Percentiles rank a stretch among this genome's conserved stretches.
phyloP scores from a whole-genome alignment of 1,140 invertebrate genomes.

The Drosophila nebulosa region DNA sequence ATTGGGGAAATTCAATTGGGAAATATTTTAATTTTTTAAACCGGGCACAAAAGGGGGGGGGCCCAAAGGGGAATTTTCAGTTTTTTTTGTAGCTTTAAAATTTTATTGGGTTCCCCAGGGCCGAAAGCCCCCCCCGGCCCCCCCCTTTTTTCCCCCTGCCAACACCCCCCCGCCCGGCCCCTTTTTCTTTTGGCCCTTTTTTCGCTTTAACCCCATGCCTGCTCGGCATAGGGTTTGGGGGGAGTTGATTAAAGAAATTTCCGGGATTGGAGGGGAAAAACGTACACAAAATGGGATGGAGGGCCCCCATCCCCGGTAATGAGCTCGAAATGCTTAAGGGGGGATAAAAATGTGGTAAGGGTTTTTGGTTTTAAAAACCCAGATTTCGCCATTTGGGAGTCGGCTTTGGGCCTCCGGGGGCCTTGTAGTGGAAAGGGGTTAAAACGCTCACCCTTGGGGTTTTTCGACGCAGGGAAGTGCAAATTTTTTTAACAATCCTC shows the following conservation, averaged over 20 bases:
- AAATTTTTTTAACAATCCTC: slow-evolving; percentile 99
- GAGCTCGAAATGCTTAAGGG: slow-evolving; percentile 98
- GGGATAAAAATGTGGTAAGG: slow-evolving; percentile 99
- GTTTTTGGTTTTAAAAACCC: slow-evolving; percentile 99
- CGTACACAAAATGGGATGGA: slow-evolving; percentile 99
- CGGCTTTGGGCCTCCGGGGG: slow-evolving; percentile 99
- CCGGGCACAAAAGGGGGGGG: slow-evolving; percentile 95
- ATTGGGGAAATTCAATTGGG: slow-evolving; percentile 98
- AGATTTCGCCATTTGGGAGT: slow-evolving; percentile 99
- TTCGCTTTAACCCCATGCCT: slow-evolving; percentile 94
- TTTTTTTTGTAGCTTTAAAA: slow-evolving; percentile 90
- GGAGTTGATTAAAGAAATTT: slow-evolving; percentile 94
- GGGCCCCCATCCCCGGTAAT: slow-evolving; percentile 99
- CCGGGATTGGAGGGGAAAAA: slow-evolving; percentile 99
- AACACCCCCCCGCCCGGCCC: slow-evolving; percentile 29
- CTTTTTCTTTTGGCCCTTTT: slow-evolving; percentile 82
- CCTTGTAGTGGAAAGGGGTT: slow-evolving; percentile 99
- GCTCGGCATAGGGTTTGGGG: slow-evolving; percentile 95
- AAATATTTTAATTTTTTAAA: slow-evolving; percentile 94
- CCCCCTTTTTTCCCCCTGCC: not conserved
- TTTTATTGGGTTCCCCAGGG: slow-evolving; percentile 27
- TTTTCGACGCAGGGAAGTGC: slow-evolving; percentile 96
- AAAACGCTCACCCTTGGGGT: slow-evolving; percentile 99
- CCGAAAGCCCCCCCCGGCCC: not conserved
- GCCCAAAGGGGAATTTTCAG: slow-evolving; percentile 98